Evolutionary conservation across 2,113 vertebrate genomes (phyloP).

Genomic region (Xenus cinereus): DNA sequence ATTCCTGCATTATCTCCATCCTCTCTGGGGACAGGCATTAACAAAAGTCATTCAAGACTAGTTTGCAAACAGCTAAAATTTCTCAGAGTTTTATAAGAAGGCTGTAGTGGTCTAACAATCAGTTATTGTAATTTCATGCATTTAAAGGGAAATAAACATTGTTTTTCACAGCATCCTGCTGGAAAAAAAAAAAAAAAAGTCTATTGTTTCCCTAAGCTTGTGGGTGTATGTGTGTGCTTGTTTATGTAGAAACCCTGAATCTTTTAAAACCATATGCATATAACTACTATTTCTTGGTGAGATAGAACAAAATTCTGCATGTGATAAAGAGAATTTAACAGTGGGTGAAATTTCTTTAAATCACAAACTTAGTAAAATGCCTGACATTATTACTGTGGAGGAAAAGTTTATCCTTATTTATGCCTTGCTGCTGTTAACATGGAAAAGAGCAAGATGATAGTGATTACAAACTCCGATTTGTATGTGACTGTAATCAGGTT

Average conservation of each 20-base stretch:
- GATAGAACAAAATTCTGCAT: neutral
- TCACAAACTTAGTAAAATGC: neutral
- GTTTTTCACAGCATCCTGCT: slow-evolving; percentile 44
- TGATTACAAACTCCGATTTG: slow-evolving; percentile 3
- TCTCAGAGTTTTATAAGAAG: slow-evolving; percentile 16
- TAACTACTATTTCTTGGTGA: slow-evolving; percentile 24
- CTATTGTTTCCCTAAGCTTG: slow-evolving; percentile 39
- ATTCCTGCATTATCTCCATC: neutral
- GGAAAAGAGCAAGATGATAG: slow-evolving; percentile 22
- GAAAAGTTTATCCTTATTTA: slow-evolving; percentile 13
- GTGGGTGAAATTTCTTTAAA: neutral
- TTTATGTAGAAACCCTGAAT: slow-evolving; percentile 19
- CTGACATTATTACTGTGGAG: neutral
- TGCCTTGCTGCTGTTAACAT: neutral
- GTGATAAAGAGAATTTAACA: neutral
- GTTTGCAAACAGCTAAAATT: slow-evolving; percentile 51
- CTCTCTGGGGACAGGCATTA: neutral
- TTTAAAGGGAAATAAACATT: slow-evolving; percentile 36
- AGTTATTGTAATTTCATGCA: slow-evolving; percentile 56
- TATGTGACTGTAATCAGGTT: neutral
- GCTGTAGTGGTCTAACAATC: slow-evolving; percentile 37
- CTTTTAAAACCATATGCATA: slow-evolving; percentile 13
- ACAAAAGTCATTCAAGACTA: slow-evolving; percentile 17
- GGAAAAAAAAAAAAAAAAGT: slow-evolving; percentile 24
- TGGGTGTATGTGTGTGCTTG: neutral